These are phyloP conservation scores for Xestoiulus laeticollis DNA, from an alignment of 2,888 invertebrate genomes.

Conservation along the genomic window DNA sequence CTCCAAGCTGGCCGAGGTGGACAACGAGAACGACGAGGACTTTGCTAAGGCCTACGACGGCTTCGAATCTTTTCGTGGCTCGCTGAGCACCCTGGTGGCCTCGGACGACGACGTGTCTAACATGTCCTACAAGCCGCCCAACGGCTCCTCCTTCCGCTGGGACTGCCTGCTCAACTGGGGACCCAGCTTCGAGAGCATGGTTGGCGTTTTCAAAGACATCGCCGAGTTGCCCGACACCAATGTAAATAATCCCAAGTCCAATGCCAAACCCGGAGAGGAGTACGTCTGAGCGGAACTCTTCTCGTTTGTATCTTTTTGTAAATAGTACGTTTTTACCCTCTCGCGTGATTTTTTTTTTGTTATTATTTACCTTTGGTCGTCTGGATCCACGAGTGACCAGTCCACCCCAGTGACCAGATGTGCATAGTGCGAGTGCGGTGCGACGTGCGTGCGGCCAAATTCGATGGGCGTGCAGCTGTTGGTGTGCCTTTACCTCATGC, in stretches of 20 bases:
- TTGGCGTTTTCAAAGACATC: constrained; percentile 95
- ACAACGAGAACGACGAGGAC: constrained; percentile 61
- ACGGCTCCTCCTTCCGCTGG: constrained; percentile 81
- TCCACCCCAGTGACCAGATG: not conserved
- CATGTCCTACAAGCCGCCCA: constrained; percentile 81
- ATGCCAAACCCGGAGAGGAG: constrained; percentile 77
- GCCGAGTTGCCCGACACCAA: constrained; percentile 84
- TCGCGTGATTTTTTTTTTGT: not conserved
- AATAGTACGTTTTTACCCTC: not conserved
- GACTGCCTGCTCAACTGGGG: constrained; percentile 96
- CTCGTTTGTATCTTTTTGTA: not conserved
- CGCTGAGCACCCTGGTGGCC: constrained; percentile 90
- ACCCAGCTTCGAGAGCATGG: constrained; percentile 93
- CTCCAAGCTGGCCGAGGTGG: constrained; percentile 65
- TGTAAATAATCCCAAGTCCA: constrained; percentile 54
- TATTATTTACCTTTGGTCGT: not conserved
- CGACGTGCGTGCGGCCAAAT: not conserved
- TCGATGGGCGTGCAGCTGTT: not conserved
- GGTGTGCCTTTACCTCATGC: not conserved
- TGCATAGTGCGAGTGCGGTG: not conserved
- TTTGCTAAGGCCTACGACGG: constrained; percentile 76
- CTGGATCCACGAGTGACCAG: not conserved
- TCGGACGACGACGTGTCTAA: constrained; percentile 92
- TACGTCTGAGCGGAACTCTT: constrained; percentile 73
- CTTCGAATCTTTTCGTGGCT: constrained; percentile 92